Base-by-base conservation (phyloP, 2,888 invertebrate genomes). In the Temnothorax ravouxi region DNA sequence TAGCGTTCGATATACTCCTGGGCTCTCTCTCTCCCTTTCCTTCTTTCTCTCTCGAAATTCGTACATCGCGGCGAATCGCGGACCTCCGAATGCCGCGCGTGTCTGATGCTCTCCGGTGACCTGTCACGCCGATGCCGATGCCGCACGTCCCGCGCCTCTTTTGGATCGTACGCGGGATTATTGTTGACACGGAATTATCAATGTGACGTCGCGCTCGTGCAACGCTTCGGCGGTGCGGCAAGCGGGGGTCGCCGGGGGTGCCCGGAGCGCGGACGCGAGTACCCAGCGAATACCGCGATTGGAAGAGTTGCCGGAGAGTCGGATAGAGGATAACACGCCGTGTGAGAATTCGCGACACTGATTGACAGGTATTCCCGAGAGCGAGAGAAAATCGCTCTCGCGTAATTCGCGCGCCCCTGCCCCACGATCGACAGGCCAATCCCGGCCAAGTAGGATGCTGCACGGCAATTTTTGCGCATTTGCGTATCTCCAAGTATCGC, bases 331-430 rank as follows among this genome's bases (percentile, higher is more conserved):
- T 72, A 72, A 56, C 76, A 67, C 77, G 83, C 74, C 75, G 84
- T 80, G 80, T 67, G 83, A 84, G 89, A 87, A 86, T 87, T 82
- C 82, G 82, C 83, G 90, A 88, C 88, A 90, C 88, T 90, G 90
- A 90, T 90, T 90, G 90, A 77, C 90, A 90, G 88, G 59, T 86
- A 85, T 88, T 87, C 89, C 89, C 89, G 21, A 25, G 87, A 64
- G 88, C 59, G 38, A 44, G 81, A 83, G 88, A 79, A 86, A 89
- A 89, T 86, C 85, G 50, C 80, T 88, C 87, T 56, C 82, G 47
- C 66, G 83, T 87, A 87, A 88, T 87, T 84, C 47, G 67, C 34
- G 47, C 29, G 29, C 38, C 15, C 38, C 44, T 18, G 38, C 25
- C 74, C 44, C 18, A 47, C 47, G 71, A 47, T 59, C 79, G 79